Percentiles rank a stretch among this genome's conserved stretches.
These are phyloP conservation scores for Pavo muticus DNA, from an alignment of 2,113 vertebrate species.

Conservation along the genomic window DNA sequence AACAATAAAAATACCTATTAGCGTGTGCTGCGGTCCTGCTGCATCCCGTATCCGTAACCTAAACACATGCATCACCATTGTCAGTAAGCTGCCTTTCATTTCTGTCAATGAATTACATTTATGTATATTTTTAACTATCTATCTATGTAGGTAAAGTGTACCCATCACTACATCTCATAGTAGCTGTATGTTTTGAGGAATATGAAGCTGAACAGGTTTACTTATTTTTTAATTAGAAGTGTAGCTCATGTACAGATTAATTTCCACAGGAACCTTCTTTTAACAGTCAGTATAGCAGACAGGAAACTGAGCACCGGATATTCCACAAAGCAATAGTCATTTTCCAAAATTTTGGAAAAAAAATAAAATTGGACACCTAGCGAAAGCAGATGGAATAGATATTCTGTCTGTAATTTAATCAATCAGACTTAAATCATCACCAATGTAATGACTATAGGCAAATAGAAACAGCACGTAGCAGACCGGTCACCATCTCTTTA, in stretches of 20 bases:
- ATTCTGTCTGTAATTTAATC: slow-evolving; percentile 31
- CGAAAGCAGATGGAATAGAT: background rate
- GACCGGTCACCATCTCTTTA: background rate
- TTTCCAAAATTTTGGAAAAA: slow-evolving; percentile 48
- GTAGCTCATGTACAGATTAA: background rate
- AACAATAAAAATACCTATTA: slow-evolving; percentile 71
- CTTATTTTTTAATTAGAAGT: background rate
- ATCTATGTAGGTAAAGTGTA: background rate
- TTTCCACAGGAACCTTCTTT: slow-evolving; percentile 57
- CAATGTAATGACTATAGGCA: background rate
- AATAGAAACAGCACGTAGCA: background rate
- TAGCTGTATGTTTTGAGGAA: background rate
- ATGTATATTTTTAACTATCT: background rate
- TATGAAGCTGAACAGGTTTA: background rate
- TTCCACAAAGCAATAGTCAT: slow-evolving; percentile 1
- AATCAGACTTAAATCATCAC: slow-evolving; percentile 3
- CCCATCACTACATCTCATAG: background rate
- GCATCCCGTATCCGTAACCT: slow-evolving; percentile 40
- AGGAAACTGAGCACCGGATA: slow-evolving; percentile 41
- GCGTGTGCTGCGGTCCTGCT: slow-evolving; percentile 9
- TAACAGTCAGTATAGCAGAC: slow-evolving; percentile 12
- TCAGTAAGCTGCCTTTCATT: background rate
- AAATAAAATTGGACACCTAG: background rate
- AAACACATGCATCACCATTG: background rate
- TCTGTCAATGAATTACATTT: background rate